These are phyloP conservation scores for Uromys caudimaculatus DNA, from an alignment of 2,797 vertebrate genomes.

Conservation along the genomic window DNA sequence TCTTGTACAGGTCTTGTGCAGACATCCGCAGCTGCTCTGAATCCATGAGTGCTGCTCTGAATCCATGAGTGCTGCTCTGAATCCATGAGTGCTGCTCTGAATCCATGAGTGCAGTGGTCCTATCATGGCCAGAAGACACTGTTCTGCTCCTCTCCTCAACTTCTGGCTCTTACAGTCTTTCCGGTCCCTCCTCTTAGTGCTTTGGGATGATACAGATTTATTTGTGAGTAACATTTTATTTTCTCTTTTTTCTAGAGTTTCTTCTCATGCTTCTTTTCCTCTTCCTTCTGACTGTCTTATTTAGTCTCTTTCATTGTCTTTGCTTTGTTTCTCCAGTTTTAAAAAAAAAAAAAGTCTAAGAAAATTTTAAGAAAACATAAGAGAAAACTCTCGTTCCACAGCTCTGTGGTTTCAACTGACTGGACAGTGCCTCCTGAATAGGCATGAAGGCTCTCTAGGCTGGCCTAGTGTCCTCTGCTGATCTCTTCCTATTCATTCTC, in stretches of 20 bases:
- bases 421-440: neutral
- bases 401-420: neutral
- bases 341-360: neutral
- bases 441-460: neutral
- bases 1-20: neutral
- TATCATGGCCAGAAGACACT: neutral
- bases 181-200: neutral
- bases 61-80: neutral
- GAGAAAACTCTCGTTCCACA: neutral
- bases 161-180: neutral
- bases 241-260: conserved; percentile 28
- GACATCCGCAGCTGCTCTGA: neutral
- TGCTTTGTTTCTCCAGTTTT: neutral
- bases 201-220: neutral
- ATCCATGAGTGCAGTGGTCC: too few relatives aligned
- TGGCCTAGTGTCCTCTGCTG: neutral
- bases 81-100: neutral
- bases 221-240: neutral
- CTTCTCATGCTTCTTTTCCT: neutral
- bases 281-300: neutral
- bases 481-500: neutral
- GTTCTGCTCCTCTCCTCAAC: neutral
- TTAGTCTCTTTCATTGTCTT: neutral
- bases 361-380: neutral
- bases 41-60: neutral